Conservation (phyloP, 1,140 invertebrate genomes). For the Triops longicaudatus region DNA sequence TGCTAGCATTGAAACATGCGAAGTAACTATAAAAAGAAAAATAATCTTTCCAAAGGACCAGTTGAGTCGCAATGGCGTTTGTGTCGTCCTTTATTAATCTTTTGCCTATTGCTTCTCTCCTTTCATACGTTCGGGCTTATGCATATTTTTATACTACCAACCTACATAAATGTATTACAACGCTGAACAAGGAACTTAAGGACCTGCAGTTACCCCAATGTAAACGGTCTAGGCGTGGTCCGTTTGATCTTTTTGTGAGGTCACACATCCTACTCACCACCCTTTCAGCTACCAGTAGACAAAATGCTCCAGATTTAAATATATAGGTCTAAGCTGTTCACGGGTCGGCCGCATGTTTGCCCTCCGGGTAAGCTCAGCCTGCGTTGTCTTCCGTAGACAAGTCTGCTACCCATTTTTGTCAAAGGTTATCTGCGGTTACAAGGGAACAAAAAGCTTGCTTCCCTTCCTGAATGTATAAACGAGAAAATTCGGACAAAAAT, state of each 20-base stretch:
- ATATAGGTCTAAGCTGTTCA: not conserved
- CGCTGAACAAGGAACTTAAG: not conserved
- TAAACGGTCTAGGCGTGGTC: slow-evolving; percentile 10
- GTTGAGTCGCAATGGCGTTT: not conserved
- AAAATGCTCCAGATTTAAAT: not conserved
- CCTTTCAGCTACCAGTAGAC: not conserved
- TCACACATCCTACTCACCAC: not conserved
- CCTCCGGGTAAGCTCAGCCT: not conserved
- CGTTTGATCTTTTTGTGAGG: not conserved
- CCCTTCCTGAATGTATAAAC: no score
- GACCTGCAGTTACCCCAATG: not conserved
- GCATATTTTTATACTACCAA: not conserved
- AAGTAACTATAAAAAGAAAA: not conserved
- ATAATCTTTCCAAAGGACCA: not conserved
- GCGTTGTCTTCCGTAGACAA: not conserved
- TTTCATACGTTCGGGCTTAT: not conserved
- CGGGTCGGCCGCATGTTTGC: not conserved
- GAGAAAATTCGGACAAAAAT: no score
- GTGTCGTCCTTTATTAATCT: not conserved
- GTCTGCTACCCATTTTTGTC: no score
- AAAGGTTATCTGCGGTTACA: no score
- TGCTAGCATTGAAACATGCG: not conserved
- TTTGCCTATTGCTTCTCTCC: not conserved
- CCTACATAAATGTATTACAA: not conserved
- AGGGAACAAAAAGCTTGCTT: no score